A percentile compares a stretch with the other conserved stretches of the same genome.
These are phyloP conservation scores for Nanorana parkeri DNA, from an alignment of 2,113 vertebrate genomes.

Conservation along the genomic window DNA sequence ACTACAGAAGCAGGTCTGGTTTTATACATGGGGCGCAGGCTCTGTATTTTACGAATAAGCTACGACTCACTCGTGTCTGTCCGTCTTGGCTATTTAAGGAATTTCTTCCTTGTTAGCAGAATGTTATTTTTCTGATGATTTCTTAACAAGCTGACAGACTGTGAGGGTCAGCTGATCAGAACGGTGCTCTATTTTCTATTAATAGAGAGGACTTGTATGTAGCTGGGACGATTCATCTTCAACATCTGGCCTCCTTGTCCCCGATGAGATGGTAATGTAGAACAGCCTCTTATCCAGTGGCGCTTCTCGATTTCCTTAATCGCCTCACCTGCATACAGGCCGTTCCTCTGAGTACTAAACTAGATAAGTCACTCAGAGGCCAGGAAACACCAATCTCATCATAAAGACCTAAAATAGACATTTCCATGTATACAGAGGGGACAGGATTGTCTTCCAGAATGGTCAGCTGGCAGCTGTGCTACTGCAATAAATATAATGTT, in stretches of 20 bases:
- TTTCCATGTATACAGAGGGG: neutral
- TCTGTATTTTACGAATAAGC: too few relatives aligned
- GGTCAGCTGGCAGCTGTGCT: too few relatives aligned
- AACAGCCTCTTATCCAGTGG: neutral
- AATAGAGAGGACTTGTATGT: neutral
- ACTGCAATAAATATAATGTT: too few relatives aligned
- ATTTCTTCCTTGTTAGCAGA: too few relatives aligned
- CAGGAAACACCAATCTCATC: neutral
- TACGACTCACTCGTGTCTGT: too few relatives aligned
- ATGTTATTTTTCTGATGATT: too few relatives aligned
- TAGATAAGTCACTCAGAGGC: neutral
- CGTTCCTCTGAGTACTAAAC: slow-evolving; percentile 15
- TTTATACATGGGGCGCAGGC: too few relatives aligned
- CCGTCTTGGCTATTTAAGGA: too few relatives aligned
- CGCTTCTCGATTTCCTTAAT: neutral
- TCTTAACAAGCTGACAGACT: neutral
- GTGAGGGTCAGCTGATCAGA: neutral
- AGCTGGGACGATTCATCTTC: neutral
- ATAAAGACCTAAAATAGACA: neutral
- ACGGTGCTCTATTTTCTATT: neutral
- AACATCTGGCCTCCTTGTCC: neutral
- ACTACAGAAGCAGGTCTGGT: too few relatives aligned
- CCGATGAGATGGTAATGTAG: neutral
- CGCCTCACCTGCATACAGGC: neutral
- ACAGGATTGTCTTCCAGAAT: too few relatives aligned